Evolutionary conservation across 2,888 invertebrate species (phyloP).

Genomic region (Himalopsyche kuldschensis): DNA sequence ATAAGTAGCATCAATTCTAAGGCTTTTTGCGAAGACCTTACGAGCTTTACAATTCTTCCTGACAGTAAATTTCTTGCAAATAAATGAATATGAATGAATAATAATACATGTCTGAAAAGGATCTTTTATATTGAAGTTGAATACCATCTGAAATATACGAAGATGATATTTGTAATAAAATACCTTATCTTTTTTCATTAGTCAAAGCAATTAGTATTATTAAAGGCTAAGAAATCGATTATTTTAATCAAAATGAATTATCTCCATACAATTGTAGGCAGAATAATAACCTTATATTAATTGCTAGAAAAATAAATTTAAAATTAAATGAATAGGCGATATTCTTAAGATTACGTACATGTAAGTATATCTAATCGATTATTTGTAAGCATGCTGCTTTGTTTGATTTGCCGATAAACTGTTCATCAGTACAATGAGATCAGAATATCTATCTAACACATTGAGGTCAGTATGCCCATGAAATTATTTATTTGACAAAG

Average conservation of each 20-base stretch:
- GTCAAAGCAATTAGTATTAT: not conserved
- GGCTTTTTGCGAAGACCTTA: too few relatives aligned
- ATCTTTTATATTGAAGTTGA: too few relatives aligned
- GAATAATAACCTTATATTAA: not conserved
- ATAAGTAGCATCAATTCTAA: too few relatives aligned
- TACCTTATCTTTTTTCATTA: not conserved
- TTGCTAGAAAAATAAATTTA: not conserved
- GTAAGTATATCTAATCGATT: not conserved
- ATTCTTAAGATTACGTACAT: not conserved
- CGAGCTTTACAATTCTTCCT: too few relatives aligned
- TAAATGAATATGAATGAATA: too few relatives aligned
- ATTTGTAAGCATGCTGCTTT: not conserved
- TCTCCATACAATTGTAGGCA: not conserved
- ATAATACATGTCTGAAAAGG: too few relatives aligned
- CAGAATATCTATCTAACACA: not conserved
- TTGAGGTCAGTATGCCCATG: not conserved
- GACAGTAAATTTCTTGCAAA: too few relatives aligned
- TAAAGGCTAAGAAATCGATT: not conserved
- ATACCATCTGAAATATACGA: too few relatives aligned
- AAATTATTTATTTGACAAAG: too few relatives aligned
- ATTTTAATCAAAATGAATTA: not conserved
- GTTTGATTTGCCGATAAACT: not conserved
- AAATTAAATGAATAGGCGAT: not conserved
- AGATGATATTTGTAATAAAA: not conserved
- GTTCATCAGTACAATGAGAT: not conserved